Percentiles rank a stretch among this genome's conserved stretches.
These are phyloP conservation scores for Scolopax mira DNA, from an alignment of 2,113 vertebrate genomes.

Conservation along the genomic window DNA sequence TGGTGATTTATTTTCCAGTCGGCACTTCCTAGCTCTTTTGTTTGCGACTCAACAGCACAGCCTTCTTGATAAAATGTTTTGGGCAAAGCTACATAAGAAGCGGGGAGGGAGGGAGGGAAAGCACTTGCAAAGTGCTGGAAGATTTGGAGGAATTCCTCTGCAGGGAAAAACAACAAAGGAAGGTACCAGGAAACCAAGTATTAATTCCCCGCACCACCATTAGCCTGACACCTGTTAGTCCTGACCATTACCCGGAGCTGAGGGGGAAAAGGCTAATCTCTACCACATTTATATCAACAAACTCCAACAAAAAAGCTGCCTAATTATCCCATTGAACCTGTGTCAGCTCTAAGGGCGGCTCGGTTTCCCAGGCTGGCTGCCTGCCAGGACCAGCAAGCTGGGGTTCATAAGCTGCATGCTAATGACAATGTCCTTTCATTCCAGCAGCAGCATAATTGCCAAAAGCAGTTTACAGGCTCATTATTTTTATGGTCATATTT, in stretches of 20 bases:
- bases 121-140: slow-evolving; percentile 52
- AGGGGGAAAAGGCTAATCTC: slow-evolving; percentile 86
- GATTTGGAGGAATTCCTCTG: slow-evolving; percentile 71
- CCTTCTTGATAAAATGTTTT: slow-evolving; percentile 46
- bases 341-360: slow-evolving; percentile 75
- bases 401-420: slow-evolving; percentile 84
- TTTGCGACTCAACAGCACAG: not conserved
- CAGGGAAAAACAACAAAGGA: slow-evolving; percentile 78
- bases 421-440: slow-evolving; percentile 87
- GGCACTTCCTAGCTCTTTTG: not conserved
- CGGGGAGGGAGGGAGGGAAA: not conserved
- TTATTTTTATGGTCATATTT: slow-evolving; percentile 81
- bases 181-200: slow-evolving; percentile 88
- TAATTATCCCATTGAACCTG: slow-evolving; percentile 92
- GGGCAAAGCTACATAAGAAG: slow-evolving; percentile 50
- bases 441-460: slow-evolving; percentile 82
- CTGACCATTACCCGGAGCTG: slow-evolving; percentile 86
- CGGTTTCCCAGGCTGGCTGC: slow-evolving; percentile 81
- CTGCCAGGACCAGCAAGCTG: slow-evolving; percentile 84
- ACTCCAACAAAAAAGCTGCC: slow-evolving; percentile 89
- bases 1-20: slow-evolving; percentile 39
- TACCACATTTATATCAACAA: slow-evolving; percentile 98
- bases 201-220: slow-evolving; percentile 90
- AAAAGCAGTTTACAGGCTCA: slow-evolving; percentile 80
- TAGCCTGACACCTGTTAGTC: slow-evolving; percentile 95